These are phyloP conservation scores for Cryptus armator DNA, from an alignment of 2,888 invertebrate genomes.

Conservation along the genomic window DNA sequence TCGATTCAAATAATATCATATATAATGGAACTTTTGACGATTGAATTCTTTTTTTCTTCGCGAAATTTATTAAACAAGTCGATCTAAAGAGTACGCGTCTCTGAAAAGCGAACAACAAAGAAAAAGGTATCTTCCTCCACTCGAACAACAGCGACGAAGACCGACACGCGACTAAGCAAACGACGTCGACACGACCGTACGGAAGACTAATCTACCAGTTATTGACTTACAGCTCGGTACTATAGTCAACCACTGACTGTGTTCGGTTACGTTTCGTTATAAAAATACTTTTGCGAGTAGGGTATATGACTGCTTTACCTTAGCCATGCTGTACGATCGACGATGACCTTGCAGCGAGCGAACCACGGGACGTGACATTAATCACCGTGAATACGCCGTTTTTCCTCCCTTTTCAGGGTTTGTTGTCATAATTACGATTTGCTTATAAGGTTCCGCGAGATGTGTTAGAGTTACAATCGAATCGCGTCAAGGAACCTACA, in stretches of 20 bases:
- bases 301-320: slow-evolving; percentile 42
- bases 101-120: background rate
- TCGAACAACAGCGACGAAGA: slow-evolving; percentile 70
- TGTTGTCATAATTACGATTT: background rate
- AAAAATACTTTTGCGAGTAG: slow-evolving; percentile 56
- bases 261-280: slow-evolving; percentile 51
- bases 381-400: slow-evolving; percentile 35
- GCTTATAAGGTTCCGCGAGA: background rate
- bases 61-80: background rate
- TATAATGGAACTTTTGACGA: background rate
- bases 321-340: slow-evolving; percentile 47
- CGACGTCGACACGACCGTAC: slow-evolving; percentile 62
- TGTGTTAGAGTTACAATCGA: background rate
- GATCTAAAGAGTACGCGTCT: background rate
- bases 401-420: background rate
- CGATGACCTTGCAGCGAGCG: slow-evolving; percentile 49
- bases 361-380: slow-evolving; percentile 42
- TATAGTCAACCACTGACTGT: slow-evolving; percentile 56
- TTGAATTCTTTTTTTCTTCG: background rate
- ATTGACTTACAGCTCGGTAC: slow-evolving; percentile 76
- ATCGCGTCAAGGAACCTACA: background rate
- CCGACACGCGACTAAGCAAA: slow-evolving; percentile 74
- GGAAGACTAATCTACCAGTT: slow-evolving; percentile 79
- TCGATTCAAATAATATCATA: background rate
- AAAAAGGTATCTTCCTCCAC: slow-evolving; percentile 23